These are phyloP conservation scores for Aphaenogaster ashmeadi DNA, from an alignment of 1,140 invertebrate species.

Conservation along the genomic window DNA sequence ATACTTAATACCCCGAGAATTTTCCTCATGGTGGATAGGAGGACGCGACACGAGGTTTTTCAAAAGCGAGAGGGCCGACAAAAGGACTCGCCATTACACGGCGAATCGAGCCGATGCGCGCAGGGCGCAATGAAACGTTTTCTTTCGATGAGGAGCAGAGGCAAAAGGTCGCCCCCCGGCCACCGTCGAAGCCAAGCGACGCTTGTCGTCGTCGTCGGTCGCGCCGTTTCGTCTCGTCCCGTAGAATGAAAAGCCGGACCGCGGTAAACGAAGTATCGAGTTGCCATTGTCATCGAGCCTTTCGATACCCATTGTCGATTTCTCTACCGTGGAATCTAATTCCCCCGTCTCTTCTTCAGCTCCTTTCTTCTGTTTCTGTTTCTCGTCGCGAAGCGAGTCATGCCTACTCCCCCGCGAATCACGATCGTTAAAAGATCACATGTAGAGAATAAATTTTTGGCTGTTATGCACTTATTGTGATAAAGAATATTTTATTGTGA, in stretches of 20 bases:
- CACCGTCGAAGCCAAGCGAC: constrained; percentile 36
- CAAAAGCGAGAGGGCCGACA: constrained; percentile 34
- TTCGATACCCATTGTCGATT: constrained; percentile 37
- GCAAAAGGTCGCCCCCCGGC: constrained; percentile 48
- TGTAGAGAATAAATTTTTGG: not conserved
- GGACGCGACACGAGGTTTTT: not conserved
- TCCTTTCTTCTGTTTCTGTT: not conserved
- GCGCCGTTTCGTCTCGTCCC: not conserved
- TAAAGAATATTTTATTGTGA: not conserved
- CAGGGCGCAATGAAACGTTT: constrained; percentile 47
- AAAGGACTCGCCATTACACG: constrained; percentile 34
- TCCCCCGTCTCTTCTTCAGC: constrained; percentile 27
- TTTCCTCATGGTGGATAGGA: not conserved
- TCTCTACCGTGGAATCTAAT: constrained; percentile 50
- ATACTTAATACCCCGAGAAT: constrained; percentile 43
- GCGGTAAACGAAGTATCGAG: constrained; percentile 53
- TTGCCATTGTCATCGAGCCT: constrained; percentile 59
- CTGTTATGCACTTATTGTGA: not conserved
- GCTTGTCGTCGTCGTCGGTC: constrained; percentile 35
- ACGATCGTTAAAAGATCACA: not conserved
- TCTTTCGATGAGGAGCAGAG: constrained; percentile 31
- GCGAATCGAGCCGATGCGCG: constrained; percentile 35
- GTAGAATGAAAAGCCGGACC: constrained; percentile 50
- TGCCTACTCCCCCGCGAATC: not conserved
- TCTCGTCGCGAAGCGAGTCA: constrained; percentile 6